Evolutionary conservation across 2,888 invertebrate species (phyloP).

Genomic region (Protonemura montana): DNA sequence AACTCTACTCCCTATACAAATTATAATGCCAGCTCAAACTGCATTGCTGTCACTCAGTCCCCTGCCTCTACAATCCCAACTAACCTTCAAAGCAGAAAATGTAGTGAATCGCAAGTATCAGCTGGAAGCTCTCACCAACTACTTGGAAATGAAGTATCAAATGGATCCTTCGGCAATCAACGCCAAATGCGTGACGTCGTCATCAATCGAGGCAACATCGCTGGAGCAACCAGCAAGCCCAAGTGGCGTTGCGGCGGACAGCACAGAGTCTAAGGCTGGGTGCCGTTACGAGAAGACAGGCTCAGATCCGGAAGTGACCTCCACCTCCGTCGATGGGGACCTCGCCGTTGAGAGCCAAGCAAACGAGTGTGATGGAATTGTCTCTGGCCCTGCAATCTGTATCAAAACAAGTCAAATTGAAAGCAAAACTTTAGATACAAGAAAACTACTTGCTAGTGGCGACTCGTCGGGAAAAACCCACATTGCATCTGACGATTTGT

Average conservation of each 20-base stretch:
- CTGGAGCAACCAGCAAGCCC: background rate
- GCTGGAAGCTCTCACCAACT: background rate
- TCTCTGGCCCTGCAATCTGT: too few relatives aligned
- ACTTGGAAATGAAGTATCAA: background rate
- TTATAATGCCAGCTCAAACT: too few relatives aligned
- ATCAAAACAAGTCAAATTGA: too few relatives aligned
- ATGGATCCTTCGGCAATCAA: background rate
- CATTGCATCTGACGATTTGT: too few relatives aligned
- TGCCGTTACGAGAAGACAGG: background rate
- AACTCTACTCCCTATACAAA: too few relatives aligned
- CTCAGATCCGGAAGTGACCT: background rate
- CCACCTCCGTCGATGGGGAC: background rate
- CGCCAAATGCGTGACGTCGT: background rate
- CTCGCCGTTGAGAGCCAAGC: background rate
- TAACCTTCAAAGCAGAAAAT: background rate
- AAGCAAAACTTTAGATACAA: too few relatives aligned
- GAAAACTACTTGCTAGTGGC: too few relatives aligned
- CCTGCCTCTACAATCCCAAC: background rate
- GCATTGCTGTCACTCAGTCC: too few relatives aligned
- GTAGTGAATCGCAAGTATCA: background rate
- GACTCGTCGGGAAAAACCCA: too few relatives aligned
- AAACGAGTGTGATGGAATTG: too few relatives aligned
- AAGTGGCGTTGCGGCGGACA: background rate
- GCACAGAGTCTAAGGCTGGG: background rate
- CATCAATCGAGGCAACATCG: background rate